Evolutionary conservation across 64 coral and sea anemone species (phyloP), one percentile per base, ranked within the genome.

Genomic region (Stichodactyla helianthus): DNA sequence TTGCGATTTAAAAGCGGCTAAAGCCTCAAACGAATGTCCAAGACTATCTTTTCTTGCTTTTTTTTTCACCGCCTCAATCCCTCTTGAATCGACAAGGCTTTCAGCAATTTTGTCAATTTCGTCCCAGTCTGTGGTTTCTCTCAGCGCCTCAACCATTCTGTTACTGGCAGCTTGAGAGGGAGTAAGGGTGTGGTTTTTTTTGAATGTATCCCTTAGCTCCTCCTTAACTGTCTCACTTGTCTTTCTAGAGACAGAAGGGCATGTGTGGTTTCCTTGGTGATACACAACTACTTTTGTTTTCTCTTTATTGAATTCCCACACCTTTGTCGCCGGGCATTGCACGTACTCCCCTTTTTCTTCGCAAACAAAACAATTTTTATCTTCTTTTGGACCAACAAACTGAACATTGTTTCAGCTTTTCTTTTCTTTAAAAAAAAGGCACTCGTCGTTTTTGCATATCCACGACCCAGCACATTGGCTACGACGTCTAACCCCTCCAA

Each of bases 21-120:
- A 53, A 7, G 89, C 89, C 16, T 91, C 89, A 52, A 86, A 91
- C 26, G 65, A 85, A 78, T 91, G 89, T 53, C 89, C 83, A 79
- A 78, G 14, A 14, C 55, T 55, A 17, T 86, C 68, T 51, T 91
- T 91, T 50, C 85, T 79, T 27, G 83, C 18, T n/a, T 53, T 86
- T 7, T 55, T 51, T 86, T 91, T 91, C 14, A 86, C 59, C 9
- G 77, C 59, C 59, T 77, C 23, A 15, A 91, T 60, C 13, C 55
- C n/a, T 19, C 55, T 79, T 19, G 71, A 13, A 62, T 91, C 89
- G 15, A 58, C 71, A 62, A 91, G 28, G 22, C 44, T 86, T 55
- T 79, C 65, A 63, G 89, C 84, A 4, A 86, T 57, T 13, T 59
- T 77, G 52, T 85, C 83, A 81, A 91, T 62, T 58, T 91, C 83